These are phyloP conservation scores for Sebastes diaconus DNA, from an alignment of 2,797 vertebrate species.

Conservation along the genomic window DNA sequence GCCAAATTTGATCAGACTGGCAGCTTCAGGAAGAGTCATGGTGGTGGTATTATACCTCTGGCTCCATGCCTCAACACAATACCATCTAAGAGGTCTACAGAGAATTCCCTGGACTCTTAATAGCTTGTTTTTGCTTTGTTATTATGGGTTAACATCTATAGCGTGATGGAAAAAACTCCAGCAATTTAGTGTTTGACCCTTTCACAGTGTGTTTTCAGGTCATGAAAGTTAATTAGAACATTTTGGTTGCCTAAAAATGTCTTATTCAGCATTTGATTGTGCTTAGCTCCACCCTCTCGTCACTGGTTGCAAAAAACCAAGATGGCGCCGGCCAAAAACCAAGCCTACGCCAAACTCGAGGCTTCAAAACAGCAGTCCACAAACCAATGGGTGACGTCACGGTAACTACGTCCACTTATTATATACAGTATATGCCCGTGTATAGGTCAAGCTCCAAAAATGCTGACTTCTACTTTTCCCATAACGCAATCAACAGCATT, in stretches of 20 bases:
- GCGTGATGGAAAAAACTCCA: background rate
- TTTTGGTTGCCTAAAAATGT: no score
- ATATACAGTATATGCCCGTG: background rate
- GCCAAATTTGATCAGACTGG: background rate
- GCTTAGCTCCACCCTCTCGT: no score
- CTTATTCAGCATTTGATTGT: no score
- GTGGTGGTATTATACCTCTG: background rate
- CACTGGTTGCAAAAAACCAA: no score
- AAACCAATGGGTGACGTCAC: no score
- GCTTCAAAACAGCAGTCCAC: no score
- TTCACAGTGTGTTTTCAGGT: no score
- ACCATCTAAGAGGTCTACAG: background rate
- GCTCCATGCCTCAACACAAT: background rate
- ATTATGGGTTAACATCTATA: background rate
- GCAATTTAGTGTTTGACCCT: background rate
- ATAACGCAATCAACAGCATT: background rate
- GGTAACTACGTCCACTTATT: no score
- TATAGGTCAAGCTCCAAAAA: background rate
- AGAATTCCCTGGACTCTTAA: background rate
- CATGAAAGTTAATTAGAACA: no score
- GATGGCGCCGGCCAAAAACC: no score
- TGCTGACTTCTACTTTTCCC: background rate
- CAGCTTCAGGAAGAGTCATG: background rate
- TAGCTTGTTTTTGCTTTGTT: background rate
- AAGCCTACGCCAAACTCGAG: no score